These are phyloP conservation scores for Choristoneura rosaceana DNA, from an alignment of 2,888 invertebrate genomes.

Conservation along the genomic window DNA sequence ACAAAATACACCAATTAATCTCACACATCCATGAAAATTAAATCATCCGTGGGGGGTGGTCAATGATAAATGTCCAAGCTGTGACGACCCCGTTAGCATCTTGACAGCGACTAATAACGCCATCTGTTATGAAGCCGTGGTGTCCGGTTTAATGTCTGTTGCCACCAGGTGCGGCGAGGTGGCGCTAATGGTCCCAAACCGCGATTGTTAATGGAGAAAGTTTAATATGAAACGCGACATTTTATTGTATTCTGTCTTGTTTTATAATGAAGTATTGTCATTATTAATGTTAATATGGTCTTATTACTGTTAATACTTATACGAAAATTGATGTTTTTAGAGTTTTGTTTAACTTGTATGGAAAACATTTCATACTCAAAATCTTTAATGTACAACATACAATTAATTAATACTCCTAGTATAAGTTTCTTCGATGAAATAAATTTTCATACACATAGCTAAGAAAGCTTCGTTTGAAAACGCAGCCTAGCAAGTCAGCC, in stretches of 20 bases:
- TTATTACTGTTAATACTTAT: too few species aligned
- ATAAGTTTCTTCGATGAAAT: neutral
- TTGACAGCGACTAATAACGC: slow-evolving; percentile 76
- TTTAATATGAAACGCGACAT: slow-evolving; percentile 2
- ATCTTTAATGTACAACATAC: too few species aligned
- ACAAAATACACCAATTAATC: slow-evolving; percentile 47
- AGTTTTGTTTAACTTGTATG: too few species aligned
- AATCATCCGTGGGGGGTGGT: slow-evolving; percentile 68
- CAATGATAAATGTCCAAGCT: slow-evolving; percentile 76
- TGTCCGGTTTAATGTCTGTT: slow-evolving; percentile 63
- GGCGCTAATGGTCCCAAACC: slow-evolving; percentile 43
- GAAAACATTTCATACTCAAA: too few species aligned
- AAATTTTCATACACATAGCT: neutral
- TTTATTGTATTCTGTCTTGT: neutral
- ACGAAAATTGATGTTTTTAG: too few species aligned
- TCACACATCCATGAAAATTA: slow-evolving; percentile 67
- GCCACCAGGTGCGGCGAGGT: slow-evolving; percentile 55
- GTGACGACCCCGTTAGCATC: slow-evolving; percentile 64
- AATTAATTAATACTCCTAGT: neutral
- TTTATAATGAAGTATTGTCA: neutral
- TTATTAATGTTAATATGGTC: neutral
- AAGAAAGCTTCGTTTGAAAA: slow-evolving; percentile 45
- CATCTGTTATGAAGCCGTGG: slow-evolving; percentile 75
- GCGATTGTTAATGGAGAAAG: slow-evolving; percentile 14
- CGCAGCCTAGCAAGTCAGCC: slow-evolving; percentile 15